Evolutionary conservation across 92 coral and sea anemone genomes (phyloP), one percentile per base, ranked within the genome.

Genomic region (Zoanthus solanderi): DNA sequence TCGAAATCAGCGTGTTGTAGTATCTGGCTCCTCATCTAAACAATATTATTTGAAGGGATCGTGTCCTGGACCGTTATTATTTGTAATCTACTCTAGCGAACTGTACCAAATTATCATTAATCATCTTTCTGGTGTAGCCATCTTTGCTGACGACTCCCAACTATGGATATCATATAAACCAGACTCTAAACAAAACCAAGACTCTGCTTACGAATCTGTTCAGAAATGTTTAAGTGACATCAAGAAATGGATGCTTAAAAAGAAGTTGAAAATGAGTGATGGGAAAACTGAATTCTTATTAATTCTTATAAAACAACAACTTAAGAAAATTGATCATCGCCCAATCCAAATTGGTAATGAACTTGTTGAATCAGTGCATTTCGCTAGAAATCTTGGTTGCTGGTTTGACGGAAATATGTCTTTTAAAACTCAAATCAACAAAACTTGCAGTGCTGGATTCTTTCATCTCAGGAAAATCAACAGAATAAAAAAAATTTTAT

Each of bases 121-220:
- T 37, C 42, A 1, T 4, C 42, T 37, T 37, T 4, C 42, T 37
- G 42, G 42, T 37, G 42, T 37, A 1, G 42, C 42, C 42, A 37
- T 37, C 42, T 37, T 37, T 37, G 42, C 42, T 37, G 65, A 57
- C 65, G 65, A 57, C n/a, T 57, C n/a, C 28, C 7, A 37, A 37
- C 3, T 37, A 37, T 37, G 42, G 42, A 37, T 37, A 37, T 37
- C 42, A 37, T 37, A 37, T 65, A 65, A 65, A 65, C 30, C 71
- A 6, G 71, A 65, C 71, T 65, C 72, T n/a, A 23, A 67, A 5
- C 42, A 61, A 67, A 67, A 67, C n/a, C 72, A 67, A 67, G 72
- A 67, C 32, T n/a, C 32, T n/a, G 72, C 72, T 18, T 67, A 67
- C 72, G 72, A 67, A 23, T n/a, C 72, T 67, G 72, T 67, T 67